A percentile compares a stretch with the other conserved stretches of the same genome.
These are phyloP conservation scores for Drosophila paulistorum DNA, from an alignment of 1,140 invertebrate genomes.

Conservation along the genomic window DNA sequence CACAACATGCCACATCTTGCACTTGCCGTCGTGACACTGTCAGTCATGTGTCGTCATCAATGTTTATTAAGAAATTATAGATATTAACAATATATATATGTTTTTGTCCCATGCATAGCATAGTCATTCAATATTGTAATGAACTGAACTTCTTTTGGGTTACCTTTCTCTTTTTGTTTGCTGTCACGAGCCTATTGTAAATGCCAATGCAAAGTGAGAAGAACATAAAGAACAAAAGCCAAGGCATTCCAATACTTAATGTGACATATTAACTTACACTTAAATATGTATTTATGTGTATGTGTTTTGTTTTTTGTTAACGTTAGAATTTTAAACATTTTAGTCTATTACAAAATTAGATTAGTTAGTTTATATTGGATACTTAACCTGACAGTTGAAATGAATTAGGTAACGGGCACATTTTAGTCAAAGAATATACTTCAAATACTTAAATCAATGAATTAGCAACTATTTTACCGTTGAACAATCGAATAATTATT, in stretches of 20 bases:
- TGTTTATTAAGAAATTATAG: not conserved
- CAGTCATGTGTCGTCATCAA: not conserved
- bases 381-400: too few relatives aligned
- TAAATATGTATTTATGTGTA: constrained; percentile 4
- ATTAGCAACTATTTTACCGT: too few relatives aligned
- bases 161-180: constrained; percentile 34
- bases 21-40: not conserved
- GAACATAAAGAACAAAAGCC: constrained; percentile 24
- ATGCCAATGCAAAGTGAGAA: constrained; percentile 35
- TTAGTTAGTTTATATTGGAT: too few relatives aligned
- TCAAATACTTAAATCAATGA: too few relatives aligned
- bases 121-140: not conserved
- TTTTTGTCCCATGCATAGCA: too few relatives aligned
- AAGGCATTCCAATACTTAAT: constrained; percentile 28
- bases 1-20: not conserved
- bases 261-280: constrained; percentile 36
- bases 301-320: not conserved
- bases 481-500: too few relatives aligned
- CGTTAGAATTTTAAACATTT: too few relatives aligned
- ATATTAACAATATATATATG: not conserved
- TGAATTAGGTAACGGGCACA: too few relatives aligned
- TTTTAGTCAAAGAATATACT: too few relatives aligned
- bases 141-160: not conserved
- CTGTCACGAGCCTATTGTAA: constrained; percentile 12
- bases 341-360: too few relatives aligned